Evolutionary conservation across 1,140 invertebrate species (phyloP).

Genomic region (Atta cephalotes): DNA sequence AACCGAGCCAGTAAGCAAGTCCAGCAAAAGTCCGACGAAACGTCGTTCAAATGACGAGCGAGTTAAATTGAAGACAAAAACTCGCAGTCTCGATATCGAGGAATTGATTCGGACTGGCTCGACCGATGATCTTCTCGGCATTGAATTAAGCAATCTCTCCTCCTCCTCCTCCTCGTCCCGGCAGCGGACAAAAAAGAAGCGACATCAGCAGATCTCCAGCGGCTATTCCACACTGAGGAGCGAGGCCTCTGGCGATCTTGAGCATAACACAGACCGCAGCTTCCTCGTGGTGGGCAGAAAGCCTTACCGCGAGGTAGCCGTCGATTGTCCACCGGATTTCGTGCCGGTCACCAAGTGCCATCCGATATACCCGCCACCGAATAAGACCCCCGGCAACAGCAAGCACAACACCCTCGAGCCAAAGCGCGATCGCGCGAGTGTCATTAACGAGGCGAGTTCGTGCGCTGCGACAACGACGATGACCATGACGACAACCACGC

Average conservation of each 20-base stretch:
- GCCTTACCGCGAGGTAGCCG: conserved; percentile 89
- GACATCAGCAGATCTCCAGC: conserved; percentile 81
- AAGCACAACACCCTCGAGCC: conserved; percentile 76
- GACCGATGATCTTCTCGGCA: conserved; percentile 86
- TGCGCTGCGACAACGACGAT: conserved; percentile 18
- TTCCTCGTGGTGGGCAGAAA: conserved; percentile 77
- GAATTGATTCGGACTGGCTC: conserved; percentile 83
- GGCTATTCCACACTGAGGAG: conserved; percentile 85
- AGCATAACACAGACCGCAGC: conserved; percentile 56
- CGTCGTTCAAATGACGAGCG: conserved; percentile 66
- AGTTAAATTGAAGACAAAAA: conserved; percentile 61
- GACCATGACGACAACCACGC: conserved; percentile 47
- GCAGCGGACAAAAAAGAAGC: conserved; percentile 78
- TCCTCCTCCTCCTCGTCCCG: conserved; percentile 73
- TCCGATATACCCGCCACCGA: conserved; percentile 91
- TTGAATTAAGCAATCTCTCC: conserved; percentile 69
- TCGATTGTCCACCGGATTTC: conserved; percentile 92
- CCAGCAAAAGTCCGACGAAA: conserved; percentile 49
- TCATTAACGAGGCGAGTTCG: conserved; percentile 50
- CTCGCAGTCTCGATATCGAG: conserved; percentile 72
- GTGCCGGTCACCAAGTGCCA: conserved; percentile 91
- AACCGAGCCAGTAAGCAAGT: conserved; percentile 21
- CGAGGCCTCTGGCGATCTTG: conserved; percentile 83
- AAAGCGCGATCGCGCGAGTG: conserved; percentile 66
- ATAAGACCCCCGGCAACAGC: conserved; percentile 78